These are phyloP conservation scores for Callimorpha dominula DNA, from an alignment of 2,888 invertebrate genomes.

Conservation along the genomic window DNA sequence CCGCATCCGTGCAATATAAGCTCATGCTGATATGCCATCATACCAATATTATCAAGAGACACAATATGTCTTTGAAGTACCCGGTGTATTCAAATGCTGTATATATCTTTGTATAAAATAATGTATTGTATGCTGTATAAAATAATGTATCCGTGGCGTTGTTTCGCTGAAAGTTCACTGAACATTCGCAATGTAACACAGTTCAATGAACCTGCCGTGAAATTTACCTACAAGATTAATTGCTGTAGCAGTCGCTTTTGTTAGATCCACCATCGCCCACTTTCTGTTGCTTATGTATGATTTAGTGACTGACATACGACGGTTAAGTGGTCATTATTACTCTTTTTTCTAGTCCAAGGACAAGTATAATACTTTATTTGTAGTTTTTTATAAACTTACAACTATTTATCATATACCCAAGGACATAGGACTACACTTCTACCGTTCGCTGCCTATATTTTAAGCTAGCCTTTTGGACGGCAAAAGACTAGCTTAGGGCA, in stretches of 20 bases:
- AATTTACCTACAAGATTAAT: slow-evolving; percentile 61
- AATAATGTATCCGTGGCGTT: slow-evolving; percentile 26
- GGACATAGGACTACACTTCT: no score
- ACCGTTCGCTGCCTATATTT: no score
- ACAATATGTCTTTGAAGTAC: slow-evolving; percentile 8
- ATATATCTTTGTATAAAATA: neutral
- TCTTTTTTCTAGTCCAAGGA: neutral
- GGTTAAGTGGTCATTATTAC: neutral
- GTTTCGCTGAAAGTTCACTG: slow-evolving; percentile 47
- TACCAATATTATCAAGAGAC: neutral
- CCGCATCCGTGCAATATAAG: neutral
- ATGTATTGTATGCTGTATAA: slow-evolving; percentile 6
- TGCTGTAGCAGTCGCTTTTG: slow-evolving; percentile 29
- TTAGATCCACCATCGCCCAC: slow-evolving; percentile 10
- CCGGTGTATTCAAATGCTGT: slow-evolving; percentile 9
- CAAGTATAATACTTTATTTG: neutral
- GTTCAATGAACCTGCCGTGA: slow-evolving; percentile 57
- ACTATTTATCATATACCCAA: neutral
- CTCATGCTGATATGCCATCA: neutral
- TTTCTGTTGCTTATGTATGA: slow-evolving; percentile 4
- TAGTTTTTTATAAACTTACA: neutral
- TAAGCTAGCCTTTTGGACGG: no score
- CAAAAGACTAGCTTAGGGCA: no score
- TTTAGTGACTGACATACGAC: neutral
- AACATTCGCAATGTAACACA: slow-evolving; percentile 42